These are phyloP conservation scores for Amphiduros pacificus DNA, from an alignment of 2,888 invertebrate species.

Conservation along the genomic window DNA sequence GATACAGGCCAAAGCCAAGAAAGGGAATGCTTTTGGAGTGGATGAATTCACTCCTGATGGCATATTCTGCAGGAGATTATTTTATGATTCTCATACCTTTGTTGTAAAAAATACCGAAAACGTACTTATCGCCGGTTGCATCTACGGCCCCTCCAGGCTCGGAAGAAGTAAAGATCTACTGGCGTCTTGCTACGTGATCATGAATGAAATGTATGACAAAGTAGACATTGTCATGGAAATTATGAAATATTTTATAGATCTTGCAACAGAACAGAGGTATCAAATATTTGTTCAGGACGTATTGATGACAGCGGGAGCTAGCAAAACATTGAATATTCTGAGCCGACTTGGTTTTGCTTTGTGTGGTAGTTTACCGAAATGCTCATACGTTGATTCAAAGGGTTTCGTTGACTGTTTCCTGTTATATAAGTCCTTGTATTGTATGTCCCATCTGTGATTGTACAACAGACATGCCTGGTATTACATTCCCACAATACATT, in stretches of 20 bases:
- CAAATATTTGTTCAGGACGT: too few relatives aligned
- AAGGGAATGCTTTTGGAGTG: conserved; percentile 5
- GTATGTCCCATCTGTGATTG: too few relatives aligned
- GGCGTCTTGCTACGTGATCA: background rate
- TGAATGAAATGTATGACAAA: background rate
- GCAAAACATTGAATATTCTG: too few relatives aligned
- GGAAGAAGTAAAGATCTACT: background rate
- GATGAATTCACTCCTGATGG: conserved; percentile 11
- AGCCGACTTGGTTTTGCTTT: too few relatives aligned
- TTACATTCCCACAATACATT: too few relatives aligned
- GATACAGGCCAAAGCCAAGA: background rate
- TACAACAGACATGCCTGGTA: too few relatives aligned
- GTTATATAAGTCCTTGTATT: too few relatives aligned
- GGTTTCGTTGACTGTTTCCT: too few relatives aligned
- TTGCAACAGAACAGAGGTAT: too few relatives aligned
- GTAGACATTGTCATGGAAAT: background rate
- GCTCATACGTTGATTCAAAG: too few relatives aligned
- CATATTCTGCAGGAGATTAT: conserved; percentile 4
- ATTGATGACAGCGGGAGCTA: too few relatives aligned
- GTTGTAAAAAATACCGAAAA: conserved; percentile 4
- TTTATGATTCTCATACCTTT: conserved; percentile 1
- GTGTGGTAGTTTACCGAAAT: too few relatives aligned
- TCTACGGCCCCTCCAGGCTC: conserved; percentile 2
- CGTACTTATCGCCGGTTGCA: background rate
- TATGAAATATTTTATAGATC: background rate